A percentile compares a stretch with the other conserved stretches of the same genome.
Evolutionary conservation across 2,113 vertebrate genomes (phyloP).

Genomic region (Felis catus): DNA sequence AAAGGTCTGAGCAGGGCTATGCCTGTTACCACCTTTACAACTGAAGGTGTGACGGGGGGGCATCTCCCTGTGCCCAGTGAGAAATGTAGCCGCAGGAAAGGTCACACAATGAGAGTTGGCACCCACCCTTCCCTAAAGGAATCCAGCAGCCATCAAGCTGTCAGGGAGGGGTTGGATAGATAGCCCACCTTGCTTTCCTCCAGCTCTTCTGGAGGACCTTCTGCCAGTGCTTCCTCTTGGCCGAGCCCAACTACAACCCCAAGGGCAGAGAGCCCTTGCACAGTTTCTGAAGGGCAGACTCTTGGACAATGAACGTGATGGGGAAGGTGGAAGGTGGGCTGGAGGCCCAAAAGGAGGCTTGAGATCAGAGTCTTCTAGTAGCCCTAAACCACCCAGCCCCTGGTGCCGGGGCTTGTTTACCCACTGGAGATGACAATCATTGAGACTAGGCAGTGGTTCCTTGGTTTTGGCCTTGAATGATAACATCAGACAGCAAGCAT

Average conservation of each 20-base stretch:
- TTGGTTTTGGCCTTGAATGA: not conserved
- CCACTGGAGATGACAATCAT: not conserved
- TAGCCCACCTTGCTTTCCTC: not conserved
- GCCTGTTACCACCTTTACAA: not conserved
- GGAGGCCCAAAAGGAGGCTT: not conserved
- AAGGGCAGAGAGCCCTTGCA: no score
- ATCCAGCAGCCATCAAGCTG: not conserved
- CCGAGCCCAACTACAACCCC: not conserved
- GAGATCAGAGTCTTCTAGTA: not conserved
- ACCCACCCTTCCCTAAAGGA: not conserved
- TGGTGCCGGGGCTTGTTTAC: not conserved
- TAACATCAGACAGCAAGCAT: not conserved
- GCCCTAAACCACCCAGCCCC: not conserved
- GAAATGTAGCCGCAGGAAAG: not conserved
- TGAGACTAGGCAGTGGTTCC: not conserved
- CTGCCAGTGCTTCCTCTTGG: not conserved
- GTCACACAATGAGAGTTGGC: not conserved
- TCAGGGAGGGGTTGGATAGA: fast-evolving
- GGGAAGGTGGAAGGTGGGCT: not conserved
- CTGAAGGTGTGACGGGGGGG: not conserved
- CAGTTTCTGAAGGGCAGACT: not conserved
- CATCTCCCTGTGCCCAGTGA: not conserved
- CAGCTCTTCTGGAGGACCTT: not conserved
- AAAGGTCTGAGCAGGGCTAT: not conserved
- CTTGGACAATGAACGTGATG: not conserved